phyloP scores from a whole-genome alignment of 2,797 vertebrate genomes.

The Silurus aristotelis region DNA sequence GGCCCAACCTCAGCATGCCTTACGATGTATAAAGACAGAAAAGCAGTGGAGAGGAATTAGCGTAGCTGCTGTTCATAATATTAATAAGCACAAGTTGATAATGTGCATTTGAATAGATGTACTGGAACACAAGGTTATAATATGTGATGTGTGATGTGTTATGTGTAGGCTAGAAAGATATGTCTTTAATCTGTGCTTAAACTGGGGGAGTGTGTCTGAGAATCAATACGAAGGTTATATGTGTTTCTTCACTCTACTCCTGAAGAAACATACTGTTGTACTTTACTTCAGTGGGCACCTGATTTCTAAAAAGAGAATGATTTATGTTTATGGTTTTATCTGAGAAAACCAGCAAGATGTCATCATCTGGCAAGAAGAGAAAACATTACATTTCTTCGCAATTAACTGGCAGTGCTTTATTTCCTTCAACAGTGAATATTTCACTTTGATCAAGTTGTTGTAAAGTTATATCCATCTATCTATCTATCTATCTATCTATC shows the following conservation, averaged over 20 bases:
- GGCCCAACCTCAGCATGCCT: too few species aligned
- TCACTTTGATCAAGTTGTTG: neutral
- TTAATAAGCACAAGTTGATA: too few species aligned
- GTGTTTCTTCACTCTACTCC: neutral
- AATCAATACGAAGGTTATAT: neutral
- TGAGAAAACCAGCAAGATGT: neutral
- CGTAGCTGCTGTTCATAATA: too few species aligned
- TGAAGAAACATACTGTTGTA: neutral
- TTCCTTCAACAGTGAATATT: neutral
- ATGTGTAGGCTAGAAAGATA: too few species aligned
- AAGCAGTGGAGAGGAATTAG: too few species aligned
- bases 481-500: too few species aligned
- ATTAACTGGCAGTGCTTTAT: neutral
- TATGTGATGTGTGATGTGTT: too few species aligned
- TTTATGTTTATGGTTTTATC: neutral
- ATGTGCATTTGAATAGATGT: too few species aligned
- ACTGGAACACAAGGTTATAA: too few species aligned
- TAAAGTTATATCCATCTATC: neutral
- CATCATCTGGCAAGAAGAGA: neutral
- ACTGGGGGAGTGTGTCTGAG: too few species aligned
- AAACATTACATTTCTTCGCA: neutral
- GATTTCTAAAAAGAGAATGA: neutral
- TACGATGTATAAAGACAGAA: too few species aligned
- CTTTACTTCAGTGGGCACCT: neutral
- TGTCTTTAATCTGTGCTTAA: too few species aligned